Base-by-base conservation (phyloP, 2,797 vertebrate species). In the Cryptoprocta ferox region DNA sequence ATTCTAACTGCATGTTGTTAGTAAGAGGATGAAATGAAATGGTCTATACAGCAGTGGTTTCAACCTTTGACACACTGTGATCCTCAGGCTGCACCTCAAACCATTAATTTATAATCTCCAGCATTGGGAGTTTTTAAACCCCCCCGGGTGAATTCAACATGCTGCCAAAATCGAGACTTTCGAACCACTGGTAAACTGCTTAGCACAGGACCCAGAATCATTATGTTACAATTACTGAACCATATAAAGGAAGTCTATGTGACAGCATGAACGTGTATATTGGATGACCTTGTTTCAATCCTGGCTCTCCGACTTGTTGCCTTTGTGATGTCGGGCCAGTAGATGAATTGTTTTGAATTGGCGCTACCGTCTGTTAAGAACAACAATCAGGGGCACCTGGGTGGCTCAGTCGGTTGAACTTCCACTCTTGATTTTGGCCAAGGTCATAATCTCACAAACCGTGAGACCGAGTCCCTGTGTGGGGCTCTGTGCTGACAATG, bases 61-160 rank as follows among this genome's bases (percentile, higher is more conserved):
- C 56, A 35, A 73, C 71, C 37, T 82, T 56, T 81, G 78, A 88
- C 94, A 89, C 61, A 28, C 39, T 35, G 30, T 28, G 30, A 71
- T 66, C 18, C 56, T 42, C 39, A 80, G 80, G 63, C 18, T 39
- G 59, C 12, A 11, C 32, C n/a, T 68, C 16, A 59, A 61, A 26
- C 86, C 81, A 93, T 75, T 50, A 56, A 82, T 59, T 75, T 59
- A 75, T 81, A 66, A 85, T 81, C 73, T 93, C 59, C 26, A 18
- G 45, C 76, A 73, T 85, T 9, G 76, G 53, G 79, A 71, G 61
- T 82, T 88, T 86, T 48, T 56, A 80, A 91, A 66, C 45, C 85
- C 83, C 66, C 53, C 63, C 15, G 19, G n/a, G 63, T 37, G 19
- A 28, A 37, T 81, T 81, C 61, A 30, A 15, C 37, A 28, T 11